phyloP scores from a whole-genome alignment of 2,113 vertebrate species.

The Spizaetus ornatus region DNA sequence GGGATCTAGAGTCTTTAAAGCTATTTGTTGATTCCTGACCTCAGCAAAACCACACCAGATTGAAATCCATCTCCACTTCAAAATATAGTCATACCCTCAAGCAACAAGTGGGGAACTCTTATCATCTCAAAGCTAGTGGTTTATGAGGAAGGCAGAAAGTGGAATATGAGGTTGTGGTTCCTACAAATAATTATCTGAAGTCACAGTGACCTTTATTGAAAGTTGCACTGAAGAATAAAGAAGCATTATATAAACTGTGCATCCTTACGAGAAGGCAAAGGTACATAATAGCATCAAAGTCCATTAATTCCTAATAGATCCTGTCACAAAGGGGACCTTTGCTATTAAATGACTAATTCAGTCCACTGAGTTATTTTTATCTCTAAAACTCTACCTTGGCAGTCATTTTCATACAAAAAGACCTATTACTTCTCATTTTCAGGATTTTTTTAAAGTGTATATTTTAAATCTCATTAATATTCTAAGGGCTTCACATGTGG shows the following conservation, averaged over 20 bases:
- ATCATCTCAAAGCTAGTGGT: neutral
- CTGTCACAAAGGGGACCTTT: neutral
- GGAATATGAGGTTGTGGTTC: neutral
- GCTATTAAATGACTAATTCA: neutral
- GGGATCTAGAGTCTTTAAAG: neutral
- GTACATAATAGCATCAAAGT: neutral
- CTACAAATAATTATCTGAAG: neutral
- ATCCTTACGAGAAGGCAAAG: neutral
- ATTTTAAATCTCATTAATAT: slow-evolving; percentile 29
- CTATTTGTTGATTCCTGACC: neutral
- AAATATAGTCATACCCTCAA: neutral
- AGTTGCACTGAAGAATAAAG: neutral
- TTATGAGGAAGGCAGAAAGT: neutral
- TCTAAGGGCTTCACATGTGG: neutral
- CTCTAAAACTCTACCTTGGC: neutral
- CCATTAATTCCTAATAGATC: neutral
- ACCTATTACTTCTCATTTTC: neutral
- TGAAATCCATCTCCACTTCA: neutral
- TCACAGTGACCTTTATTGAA: neutral
- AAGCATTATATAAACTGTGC: neutral
- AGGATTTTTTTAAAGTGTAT: neutral
- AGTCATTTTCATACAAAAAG: neutral
- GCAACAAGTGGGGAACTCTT: neutral
- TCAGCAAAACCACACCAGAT: neutral
- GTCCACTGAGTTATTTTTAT: neutral